Evolutionary conservation across 2,113 vertebrate species (phyloP).

Genomic region (Salminus brasiliensis): DNA sequence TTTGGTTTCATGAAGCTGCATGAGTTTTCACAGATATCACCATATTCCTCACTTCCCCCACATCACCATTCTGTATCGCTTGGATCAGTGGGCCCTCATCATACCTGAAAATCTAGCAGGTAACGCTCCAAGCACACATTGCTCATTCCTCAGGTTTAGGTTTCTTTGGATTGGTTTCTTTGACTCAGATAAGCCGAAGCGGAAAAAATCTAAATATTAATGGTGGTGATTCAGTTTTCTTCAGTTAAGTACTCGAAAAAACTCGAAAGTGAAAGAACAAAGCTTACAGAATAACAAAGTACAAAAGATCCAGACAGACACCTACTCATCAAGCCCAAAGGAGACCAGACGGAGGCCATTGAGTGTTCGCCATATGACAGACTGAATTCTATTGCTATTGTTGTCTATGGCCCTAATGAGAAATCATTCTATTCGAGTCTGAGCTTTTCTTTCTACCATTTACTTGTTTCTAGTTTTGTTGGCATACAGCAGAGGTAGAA

Average conservation of each 20-base stretch:
- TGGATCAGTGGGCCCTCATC: conserved; percentile 70
- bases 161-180: background rate
- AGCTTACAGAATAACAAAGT: background rate
- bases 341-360: background rate
- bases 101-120: conserved; percentile 66
- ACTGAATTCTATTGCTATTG: background rate
- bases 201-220: too few species aligned
- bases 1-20: background rate
- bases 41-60: conserved; percentile 61
- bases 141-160: background rate
- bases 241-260: too few species aligned
- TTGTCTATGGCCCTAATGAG: background rate
- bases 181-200: background rate
- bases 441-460: background rate
- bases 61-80: conserved; percentile 71
- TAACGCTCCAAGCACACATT: background rate
- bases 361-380: background rate
- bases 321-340: background rate
- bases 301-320: conserved; percentile 32
- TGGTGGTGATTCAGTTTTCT: too few species aligned
- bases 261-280: too few species aligned
- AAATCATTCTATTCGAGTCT: background rate
- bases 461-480: background rate
- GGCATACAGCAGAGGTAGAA: background rate
- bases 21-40: background rate